Evolutionary conservation across 2,888 invertebrate species (phyloP), one percentile per base, ranked within the genome.

Genomic region (Chalcis sispes): DNA sequence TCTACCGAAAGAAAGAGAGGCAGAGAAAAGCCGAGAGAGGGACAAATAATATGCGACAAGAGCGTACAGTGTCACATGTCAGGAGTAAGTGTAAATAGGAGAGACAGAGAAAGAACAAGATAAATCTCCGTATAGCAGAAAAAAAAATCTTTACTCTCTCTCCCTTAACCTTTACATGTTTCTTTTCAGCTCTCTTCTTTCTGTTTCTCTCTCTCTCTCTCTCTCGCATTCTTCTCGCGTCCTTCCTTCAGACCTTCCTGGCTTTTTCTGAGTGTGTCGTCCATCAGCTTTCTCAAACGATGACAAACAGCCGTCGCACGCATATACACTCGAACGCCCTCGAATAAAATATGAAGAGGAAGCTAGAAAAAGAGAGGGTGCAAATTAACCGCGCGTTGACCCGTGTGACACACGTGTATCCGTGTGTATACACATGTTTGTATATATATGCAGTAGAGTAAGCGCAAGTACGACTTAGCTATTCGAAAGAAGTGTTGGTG

Each of bases 71-170:
- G 72, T 72, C 69, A 75, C 77, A 73, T 75, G 69, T 79, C 76
- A n/a, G n/a, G n/a, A n/a, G n/a, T n/a, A n/a, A n/a, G n/a, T n/a
- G n/a, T n/a, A n/a, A n/a, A n/a, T n/a, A n/a, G n/a, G n/a, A n/a
- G n/a, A n/a, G n/a, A n/a, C n/a, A n/a, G n/a, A n/a, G n/a, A n/a
- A 78, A 79, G 81, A 80, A 79, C 79, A 81, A 81, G 79, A 80
- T 80, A 81, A 81, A 81, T 80, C 77, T 78, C 2, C 46, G 46
- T 10, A 46, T 29, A 50, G 42, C 36, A 7, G 13, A 36, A 36
- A 36, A 36, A 10, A 36, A 36, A n/a, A n/a, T n/a, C n/a, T n/a
- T n/a, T n/a, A n/a, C n/a, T 29, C 42, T 32, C 40, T 23, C 25
- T 27, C 20, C 18, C 20, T 1, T 61, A n/a, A 2, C n/a, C n/a